Conservation (phyloP, 2,888 invertebrate species). For the Pachycephus smyrnensis region DNA sequence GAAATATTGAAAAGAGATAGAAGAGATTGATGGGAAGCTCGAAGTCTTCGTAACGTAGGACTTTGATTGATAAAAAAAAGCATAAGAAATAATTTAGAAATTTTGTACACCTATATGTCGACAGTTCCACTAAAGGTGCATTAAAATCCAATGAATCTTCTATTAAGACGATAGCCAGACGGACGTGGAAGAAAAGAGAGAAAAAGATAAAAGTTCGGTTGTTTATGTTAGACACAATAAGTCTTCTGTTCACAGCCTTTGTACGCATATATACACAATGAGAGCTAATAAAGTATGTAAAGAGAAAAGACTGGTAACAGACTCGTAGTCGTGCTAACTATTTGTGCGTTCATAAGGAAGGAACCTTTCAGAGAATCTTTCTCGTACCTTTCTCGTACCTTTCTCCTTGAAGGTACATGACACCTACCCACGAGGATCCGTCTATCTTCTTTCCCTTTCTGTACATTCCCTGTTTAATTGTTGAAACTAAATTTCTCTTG, state of each 20-base stretch:
- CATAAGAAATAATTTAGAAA: neutral
- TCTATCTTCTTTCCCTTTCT: neutral
- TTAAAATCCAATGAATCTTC: neutral
- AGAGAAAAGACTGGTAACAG: constrained; percentile 52
- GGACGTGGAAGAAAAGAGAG: neutral
- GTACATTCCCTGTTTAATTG: neutral
- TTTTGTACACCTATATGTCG: neutral
- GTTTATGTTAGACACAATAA: constrained; percentile 39
- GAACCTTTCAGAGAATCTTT: constrained; percentile 18
- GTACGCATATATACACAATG: constrained; percentile 22
- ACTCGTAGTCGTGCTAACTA: constrained; percentile 50
- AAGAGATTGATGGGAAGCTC: neutral
- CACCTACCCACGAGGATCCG: neutral
- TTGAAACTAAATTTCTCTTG: neutral
- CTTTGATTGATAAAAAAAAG: neutral
- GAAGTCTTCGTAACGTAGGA: neutral
- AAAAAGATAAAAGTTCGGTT: constrained; percentile 22
- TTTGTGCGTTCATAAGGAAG: constrained; percentile 46
- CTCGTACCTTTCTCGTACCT: constrained; percentile 13
- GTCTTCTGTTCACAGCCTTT: constrained; percentile 41
- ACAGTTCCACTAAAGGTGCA: neutral
- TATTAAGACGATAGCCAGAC: neutral
- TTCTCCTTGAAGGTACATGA: neutral
- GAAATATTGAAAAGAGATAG: neutral
- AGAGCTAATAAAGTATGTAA: constrained; percentile 58